These are phyloP conservation scores for Pitta sordida DNA, from an alignment of 2,113 vertebrate species.

Conservation along the genomic window DNA sequence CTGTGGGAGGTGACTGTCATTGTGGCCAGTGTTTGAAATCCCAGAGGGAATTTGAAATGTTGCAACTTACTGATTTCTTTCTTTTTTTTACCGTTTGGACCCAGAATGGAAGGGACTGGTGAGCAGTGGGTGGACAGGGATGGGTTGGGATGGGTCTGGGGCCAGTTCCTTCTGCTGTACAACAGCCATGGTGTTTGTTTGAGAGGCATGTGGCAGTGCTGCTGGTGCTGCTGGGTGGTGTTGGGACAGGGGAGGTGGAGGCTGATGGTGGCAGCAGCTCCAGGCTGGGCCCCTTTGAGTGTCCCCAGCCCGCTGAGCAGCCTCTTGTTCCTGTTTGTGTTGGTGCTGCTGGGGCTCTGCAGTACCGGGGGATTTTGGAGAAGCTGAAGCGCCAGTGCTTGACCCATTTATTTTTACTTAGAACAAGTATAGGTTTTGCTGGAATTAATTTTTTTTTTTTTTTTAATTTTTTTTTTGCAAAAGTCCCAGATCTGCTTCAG, in stretches of 20 bases:
- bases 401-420: not conserved
- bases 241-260: not conserved
- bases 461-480: not conserved
- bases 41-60: not conserved
- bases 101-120: not conserved
- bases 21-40: not conserved
- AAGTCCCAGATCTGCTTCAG: not conserved
- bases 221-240: not conserved
- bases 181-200: rapidly evolving
- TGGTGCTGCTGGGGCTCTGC: not conserved
- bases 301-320: not conserved
- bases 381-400: not conserved
- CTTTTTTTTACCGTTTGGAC: not conserved
- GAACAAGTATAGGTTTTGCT: not conserved
- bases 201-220: not conserved
- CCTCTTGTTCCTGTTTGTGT: not conserved
- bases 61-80: not conserved
- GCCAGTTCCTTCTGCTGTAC: not conserved
- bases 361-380: not conserved
- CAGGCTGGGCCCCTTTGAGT: not conserved
- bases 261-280: not conserved
- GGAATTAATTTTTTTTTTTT: too few species aligned
- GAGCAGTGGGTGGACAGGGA: not conserved
- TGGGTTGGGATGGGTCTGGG: not conserved
- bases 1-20: not conserved